Percentiles rank a stretch among this genome's conserved stretches.
Conservation (phyloP, 1,140 invertebrate genomes). For the Diplogasteroides magnus region DNA sequence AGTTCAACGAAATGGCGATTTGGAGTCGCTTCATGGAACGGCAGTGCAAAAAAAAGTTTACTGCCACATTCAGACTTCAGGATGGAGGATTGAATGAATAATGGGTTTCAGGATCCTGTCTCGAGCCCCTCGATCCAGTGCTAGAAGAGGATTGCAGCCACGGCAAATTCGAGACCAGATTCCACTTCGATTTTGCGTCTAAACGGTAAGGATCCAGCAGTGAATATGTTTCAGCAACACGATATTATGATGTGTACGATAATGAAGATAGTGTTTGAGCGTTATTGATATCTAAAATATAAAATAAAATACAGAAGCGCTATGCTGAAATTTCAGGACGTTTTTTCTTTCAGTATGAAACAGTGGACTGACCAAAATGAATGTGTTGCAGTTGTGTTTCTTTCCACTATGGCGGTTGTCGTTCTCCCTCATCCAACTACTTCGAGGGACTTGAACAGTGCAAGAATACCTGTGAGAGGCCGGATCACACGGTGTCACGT, state of each 20-base stretch:
- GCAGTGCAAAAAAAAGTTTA: too few relatives aligned
- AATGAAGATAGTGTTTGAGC: too few relatives aligned
- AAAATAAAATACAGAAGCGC: slow-evolving; percentile 12
- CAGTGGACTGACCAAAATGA: slow-evolving; percentile 1
- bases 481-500: slow-evolving; percentile 27
- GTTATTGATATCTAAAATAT: too few relatives aligned
- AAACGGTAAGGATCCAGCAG: slow-evolving; percentile 25
- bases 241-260: too few relatives aligned
- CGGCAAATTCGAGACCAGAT: slow-evolving; percentile 39
- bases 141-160: slow-evolving; percentile 41
- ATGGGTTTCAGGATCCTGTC: slow-evolving; percentile 34
- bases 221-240: slow-evolving; percentile 39
- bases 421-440: slow-evolving; percentile 29
- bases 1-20: too few relatives aligned
- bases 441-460: slow-evolving; percentile 31
- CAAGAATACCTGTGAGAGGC: slow-evolving; percentile 32
- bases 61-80: too few relatives aligned
- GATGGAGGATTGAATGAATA: too few relatives aligned
- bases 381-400: slow-evolving; percentile 21
- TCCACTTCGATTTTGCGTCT: slow-evolving; percentile 42
- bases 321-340: slow-evolving; percentile 9
- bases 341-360: too few relatives aligned
- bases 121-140: slow-evolving; percentile 41
- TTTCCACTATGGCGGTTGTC: slow-evolving; percentile 34
- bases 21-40: too few relatives aligned